Evolutionary conservation across 2,113 vertebrate genomes (phyloP).

Genomic region (Alexandromys fortis): DNA sequence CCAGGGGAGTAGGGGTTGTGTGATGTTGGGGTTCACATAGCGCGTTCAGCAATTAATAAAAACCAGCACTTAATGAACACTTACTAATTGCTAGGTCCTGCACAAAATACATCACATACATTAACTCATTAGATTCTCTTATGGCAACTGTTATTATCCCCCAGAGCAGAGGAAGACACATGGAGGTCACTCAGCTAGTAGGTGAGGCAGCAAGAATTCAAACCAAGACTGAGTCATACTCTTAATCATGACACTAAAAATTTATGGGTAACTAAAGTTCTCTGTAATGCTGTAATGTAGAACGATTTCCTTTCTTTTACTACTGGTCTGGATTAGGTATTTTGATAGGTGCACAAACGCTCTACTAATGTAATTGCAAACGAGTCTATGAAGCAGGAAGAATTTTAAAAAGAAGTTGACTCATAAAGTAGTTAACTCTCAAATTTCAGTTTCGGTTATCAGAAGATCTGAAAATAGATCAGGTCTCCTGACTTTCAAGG

Average conservation of each 20-base stretch:
- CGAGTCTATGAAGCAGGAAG: conserved; percentile 5
- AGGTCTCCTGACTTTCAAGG: conserved; percentile 53
- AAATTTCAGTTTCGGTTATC: conserved; percentile 31
- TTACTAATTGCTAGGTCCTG: conserved; percentile 51
- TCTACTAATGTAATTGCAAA: conserved; percentile 44
- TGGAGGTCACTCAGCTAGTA: conserved; percentile 23
- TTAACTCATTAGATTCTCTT: conserved; percentile 59
- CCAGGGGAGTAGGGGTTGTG: background rate
- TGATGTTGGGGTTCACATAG: background rate
- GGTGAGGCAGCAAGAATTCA: conserved; percentile 4
- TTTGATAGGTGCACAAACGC: background rate
- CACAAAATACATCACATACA: conserved; percentile 43
- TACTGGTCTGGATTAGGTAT: background rate
- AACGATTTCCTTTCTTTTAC: conserved; percentile 25
- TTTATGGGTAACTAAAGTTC: conserved; percentile 23
- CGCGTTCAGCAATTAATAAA: conserved; percentile 49
- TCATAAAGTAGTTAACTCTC: conserved; percentile 23
- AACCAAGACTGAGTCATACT: conserved; percentile 14
- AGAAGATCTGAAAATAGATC: conserved; percentile 15
- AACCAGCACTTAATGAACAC: conserved; percentile 49
- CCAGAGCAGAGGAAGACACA: conserved; percentile 32
- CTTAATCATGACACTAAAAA: background rate
- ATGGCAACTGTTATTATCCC: conserved; percentile 46
- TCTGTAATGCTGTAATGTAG: conserved; percentile 16
- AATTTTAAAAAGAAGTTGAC: conserved; percentile 33